Base-by-base conservation (phyloP, 2,113 vertebrate genomes). In the Fulmarus glacialis region DNA sequence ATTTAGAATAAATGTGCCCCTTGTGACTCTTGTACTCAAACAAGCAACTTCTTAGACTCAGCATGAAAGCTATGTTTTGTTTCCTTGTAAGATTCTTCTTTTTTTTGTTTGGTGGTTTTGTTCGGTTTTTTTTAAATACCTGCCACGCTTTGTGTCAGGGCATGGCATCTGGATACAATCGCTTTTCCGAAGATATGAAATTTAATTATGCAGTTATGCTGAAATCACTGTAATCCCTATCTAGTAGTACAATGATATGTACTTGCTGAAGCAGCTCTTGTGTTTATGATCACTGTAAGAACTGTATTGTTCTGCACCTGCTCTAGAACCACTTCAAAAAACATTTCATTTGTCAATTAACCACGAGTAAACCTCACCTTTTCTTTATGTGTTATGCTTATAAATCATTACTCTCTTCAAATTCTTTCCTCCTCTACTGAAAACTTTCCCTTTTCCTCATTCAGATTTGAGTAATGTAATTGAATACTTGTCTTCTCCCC, bases 21-120 rank as follows among this genome's bases (percentile, higher is more conserved):
- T 78, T 93, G 71, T 92, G 88, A 92, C 90, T 87, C 27, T 29
- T 93, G 86, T 90, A 96, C 82, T 90, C 67, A 45, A 79, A 50
- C 38, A 68, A 92, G n/a, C 12, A 82, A 68, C 87, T 52, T 77
- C 66, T 64, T 68, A 60, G 78, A 80, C 67, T 94, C 87, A 90
- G 60, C 71, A 70, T 12, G 26, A 82, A 94, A 93, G 22, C 2
- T 56, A 5, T 20, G 63, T 67, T 87, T 70, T 59, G 36, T 26
- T 73, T 90, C 90, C 55, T 77, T 62, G 5, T 15, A 40, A 80
- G 27, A 40, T 42, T 60, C 34, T 82, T 58, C 70, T 93, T 79
- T 38, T 14, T 36, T 22, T 40, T 40, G 40, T 40, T 40, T 40
- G 40, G n/a, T n/a, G 40, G 9, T 40, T 40, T 40, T 40, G 0